These are phyloP conservation scores for Chymomyza caudatula DNA, from an alignment of 2,888 invertebrate species.

Conservation along the genomic window DNA sequence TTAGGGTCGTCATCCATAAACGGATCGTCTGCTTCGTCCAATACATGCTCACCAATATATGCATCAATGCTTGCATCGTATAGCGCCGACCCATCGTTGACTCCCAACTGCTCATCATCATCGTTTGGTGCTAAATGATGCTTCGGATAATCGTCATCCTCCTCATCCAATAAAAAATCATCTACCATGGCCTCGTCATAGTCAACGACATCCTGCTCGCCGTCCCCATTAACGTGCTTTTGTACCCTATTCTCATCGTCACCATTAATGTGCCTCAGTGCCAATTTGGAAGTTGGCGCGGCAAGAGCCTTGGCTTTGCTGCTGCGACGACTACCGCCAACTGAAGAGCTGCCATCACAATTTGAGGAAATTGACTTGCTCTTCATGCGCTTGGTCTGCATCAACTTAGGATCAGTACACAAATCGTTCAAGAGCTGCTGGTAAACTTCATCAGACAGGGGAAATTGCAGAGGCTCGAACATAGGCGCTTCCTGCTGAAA, in stretches of 20 bases:
- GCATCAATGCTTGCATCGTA: slow-evolving; percentile 63
- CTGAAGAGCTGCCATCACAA: slow-evolving; percentile 32
- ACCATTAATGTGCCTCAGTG: slow-evolving; percentile 20
- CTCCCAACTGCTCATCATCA: slow-evolving; percentile 46
- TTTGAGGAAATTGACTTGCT: slow-evolving; percentile 61
- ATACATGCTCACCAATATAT: slow-evolving; percentile 52
- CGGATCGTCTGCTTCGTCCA: slow-evolving; percentile 71
- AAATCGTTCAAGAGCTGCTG: slow-evolving; percentile 81
- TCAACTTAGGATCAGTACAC: slow-evolving; percentile 32
- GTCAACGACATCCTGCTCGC: slow-evolving; percentile 36
- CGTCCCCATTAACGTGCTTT: slow-evolving; percentile 15
- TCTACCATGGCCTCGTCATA: slow-evolving; percentile 31
- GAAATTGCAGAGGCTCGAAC: slow-evolving; percentile 85
- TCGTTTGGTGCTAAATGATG: slow-evolving; percentile 69
- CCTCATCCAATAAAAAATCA: slow-evolving; percentile 40
- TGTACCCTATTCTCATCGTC: slow-evolving; percentile 15
- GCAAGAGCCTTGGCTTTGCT: slow-evolving; percentile 48
- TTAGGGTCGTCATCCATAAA: slow-evolving; percentile 90
- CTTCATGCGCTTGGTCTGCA: slow-evolving; percentile 44
- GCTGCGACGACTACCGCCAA: slow-evolving; percentile 46
- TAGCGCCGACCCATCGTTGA: slow-evolving; percentile 22
- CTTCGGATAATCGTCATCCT: slow-evolving; percentile 62
- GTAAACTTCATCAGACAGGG: slow-evolving; percentile 84
- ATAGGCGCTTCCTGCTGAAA: slow-evolving; percentile 84
- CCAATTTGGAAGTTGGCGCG: slow-evolving; percentile 23